Base-by-base conservation (phyloP, 35 echinoderm and acorn worm genomes). In the Amphiura filiformis region DNA sequence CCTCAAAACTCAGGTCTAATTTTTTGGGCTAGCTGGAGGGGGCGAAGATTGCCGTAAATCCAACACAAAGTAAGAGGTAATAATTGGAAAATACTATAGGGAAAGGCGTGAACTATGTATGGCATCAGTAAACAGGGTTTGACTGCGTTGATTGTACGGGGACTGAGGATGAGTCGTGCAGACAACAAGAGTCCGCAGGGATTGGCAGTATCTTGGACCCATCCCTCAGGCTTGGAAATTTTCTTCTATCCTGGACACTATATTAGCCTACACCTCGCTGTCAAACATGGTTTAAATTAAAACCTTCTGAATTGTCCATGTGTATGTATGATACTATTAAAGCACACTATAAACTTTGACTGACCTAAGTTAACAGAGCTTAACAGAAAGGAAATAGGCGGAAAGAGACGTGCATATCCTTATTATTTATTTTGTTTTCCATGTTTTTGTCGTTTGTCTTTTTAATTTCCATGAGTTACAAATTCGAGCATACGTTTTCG, bases 261-360 rank as follows among this genome's bases (percentile, higher is more conserved):
- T 70, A 70, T 70, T 70, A 70, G 17, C 61, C 61, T 70, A 70
- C 61, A 70, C 61, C 61, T 70, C 26, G 26, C 61, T 70, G 61
- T 70, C 61, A 70, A 70, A 70, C 61, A 70, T 70, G 61, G 28
- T 70, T 70, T 70, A 70, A 70, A 70, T 70, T 70, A 70, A 70
- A 70, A 18, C 61, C 7, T 11, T n/a, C 7, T 13, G 17, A 30
- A 70, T n/a, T 70, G 61, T 70, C 61, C 61, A n/a, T 30, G 61
- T 70, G 61, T 70, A n/a, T 70, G 7, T 52, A n/a, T n/a, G n/a
- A n/a, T n/a, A n/a, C n/a, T n/a, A n/a, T n/a, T n/a, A n/a, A n/a
- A n/a, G n/a, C n/a, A 9, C 41, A 47, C 41, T 4, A 4, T 47
- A 47, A 70, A 70, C 61, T 26, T 70, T n/a, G 61, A 1, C 61